Evolutionary conservation across 2,888 invertebrate genomes (phyloP), one percentile per base, ranked within the genome.

Genomic region (Molanna angustata): DNA sequence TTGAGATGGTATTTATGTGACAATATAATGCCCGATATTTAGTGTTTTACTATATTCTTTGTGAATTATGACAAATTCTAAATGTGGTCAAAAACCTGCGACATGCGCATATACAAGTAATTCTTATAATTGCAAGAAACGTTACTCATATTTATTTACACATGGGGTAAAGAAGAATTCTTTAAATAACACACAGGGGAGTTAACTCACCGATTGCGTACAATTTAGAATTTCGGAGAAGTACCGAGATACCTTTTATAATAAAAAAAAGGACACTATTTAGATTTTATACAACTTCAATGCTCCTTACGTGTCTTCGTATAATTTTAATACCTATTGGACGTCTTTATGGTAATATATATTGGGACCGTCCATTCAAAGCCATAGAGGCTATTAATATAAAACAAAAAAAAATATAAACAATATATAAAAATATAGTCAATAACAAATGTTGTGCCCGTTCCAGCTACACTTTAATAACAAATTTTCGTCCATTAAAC

Each of bases 341-440:
- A 59, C 59, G 59, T 59, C 59, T 59, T 56, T 59, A 40, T 56
- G 59, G 59, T 59, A 59, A 59, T 51, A 59, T 54, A 59, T 59
- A 59, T 59, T 59, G 47, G 56, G 59, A 59, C 45, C 45, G 59
- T 59, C 59, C 59, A 50, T 56, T 52, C 4, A 32, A 40, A 49
- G 55, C 58, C 53, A 50, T 49, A 40, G 39, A 52, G 55, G 53
- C 56, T 37, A 50, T 27, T 52, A 45, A 51, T 42, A 47, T 44
- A 56, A 52, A 50, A 37, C 43, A 56, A 56, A 52, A 21, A 50
- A 44, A 49, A 52, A 53, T 39, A 42, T 19, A 56, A 56, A 56
- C 48, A 52, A 57, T 45, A 51, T 19, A 49, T 27, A 37, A 43
- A 27, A 42, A 14, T 32, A 35, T 31, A 54, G 41, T 49, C 53